Evolutionary conservation across 2,797 vertebrate species (phyloP).

Genomic region (Trematomus bernacchii): DNA sequence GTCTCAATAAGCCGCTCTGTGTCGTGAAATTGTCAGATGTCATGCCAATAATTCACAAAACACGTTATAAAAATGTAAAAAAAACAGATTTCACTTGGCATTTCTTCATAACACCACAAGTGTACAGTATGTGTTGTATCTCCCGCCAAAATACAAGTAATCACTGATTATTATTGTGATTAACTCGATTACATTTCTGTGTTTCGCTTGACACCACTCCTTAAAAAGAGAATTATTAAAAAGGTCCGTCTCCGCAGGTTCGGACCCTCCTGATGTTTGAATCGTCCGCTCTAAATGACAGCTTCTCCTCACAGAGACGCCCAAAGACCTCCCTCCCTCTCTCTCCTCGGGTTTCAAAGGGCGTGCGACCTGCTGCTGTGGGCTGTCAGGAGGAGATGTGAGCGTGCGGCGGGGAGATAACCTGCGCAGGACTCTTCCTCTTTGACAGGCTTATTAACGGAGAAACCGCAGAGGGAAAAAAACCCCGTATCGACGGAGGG

Average conservation of each 20-base stretch:
- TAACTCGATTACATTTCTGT: too few species aligned
- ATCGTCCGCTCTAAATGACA: conserved; percentile 83
- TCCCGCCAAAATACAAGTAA: too few species aligned
- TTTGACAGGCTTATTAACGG: conserved; percentile 88
- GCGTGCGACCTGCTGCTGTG: conserved; percentile 66
- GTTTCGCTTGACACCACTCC: too few species aligned
- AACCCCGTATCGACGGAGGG: conserved; percentile 75
- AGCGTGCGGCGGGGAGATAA: conserved; percentile 85
- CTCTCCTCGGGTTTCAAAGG: conserved; percentile 81
- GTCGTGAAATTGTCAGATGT: too few species aligned
- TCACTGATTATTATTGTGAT: too few species aligned
- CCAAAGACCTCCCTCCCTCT: conserved; percentile 70
- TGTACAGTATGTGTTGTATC: too few species aligned
- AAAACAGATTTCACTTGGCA: too few species aligned
- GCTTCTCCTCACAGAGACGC: conserved; percentile 70
- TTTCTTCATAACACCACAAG: too few species aligned
- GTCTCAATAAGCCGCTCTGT: conserved; percentile 79
- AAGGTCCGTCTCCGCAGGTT: conserved; percentile 47
- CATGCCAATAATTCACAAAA: too few species aligned
- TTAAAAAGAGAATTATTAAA: too few species aligned
- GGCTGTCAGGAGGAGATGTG: conserved; percentile 78
- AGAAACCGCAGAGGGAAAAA: conserved; percentile 72
- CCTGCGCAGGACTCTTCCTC: conserved; percentile 78
- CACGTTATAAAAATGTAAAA: too few species aligned
- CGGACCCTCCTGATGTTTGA: conserved; percentile 76